Conservation (phyloP, 1,140 invertebrate genomes). For the Diorhabda carinulata region DNA sequence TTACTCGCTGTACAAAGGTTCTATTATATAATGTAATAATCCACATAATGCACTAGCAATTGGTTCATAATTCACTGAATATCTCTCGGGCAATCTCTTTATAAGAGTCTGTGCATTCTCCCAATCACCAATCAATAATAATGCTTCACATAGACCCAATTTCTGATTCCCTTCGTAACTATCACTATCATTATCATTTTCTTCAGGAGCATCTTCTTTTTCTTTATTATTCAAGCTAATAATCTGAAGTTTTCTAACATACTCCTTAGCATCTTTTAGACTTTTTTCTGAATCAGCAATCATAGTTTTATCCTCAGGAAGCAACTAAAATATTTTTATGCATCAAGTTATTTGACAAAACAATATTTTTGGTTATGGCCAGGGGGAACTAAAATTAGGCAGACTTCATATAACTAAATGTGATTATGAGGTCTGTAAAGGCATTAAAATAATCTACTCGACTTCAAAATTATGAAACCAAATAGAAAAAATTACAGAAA, state of each 20-base stretch:
- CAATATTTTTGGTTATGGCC: no score
- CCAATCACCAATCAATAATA: constrained; percentile 89
- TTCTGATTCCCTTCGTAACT: constrained; percentile 87
- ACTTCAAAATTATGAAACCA: no score
- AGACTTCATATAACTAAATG: not conserved
- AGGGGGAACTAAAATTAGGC: not conserved
- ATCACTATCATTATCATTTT: constrained; percentile 64
- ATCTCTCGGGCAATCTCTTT: constrained; percentile 76
- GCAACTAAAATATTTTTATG: constrained; percentile 56
- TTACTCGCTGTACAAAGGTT: constrained; percentile 83
- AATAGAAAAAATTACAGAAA: no score
- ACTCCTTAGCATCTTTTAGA: constrained; percentile 80
- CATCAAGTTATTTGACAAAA: no score
- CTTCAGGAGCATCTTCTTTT: constrained; percentile 64
- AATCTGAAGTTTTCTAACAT: constrained; percentile 79
- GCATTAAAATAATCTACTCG: no score
- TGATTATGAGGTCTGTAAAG: not conserved
- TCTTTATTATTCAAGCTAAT: constrained; percentile 82
- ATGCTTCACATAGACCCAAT: constrained; percentile 83
- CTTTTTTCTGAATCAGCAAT: constrained; percentile 77
- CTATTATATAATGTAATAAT: constrained; percentile 80
- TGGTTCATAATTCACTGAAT: constrained; percentile 70
- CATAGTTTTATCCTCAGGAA: constrained; percentile 80
- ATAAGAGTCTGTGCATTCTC: constrained; percentile 75
- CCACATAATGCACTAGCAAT: constrained; percentile 76